phyloP scores from a whole-genome alignment of 2,113 vertebrate genomes.

The Synodontis membranacea region DNA sequence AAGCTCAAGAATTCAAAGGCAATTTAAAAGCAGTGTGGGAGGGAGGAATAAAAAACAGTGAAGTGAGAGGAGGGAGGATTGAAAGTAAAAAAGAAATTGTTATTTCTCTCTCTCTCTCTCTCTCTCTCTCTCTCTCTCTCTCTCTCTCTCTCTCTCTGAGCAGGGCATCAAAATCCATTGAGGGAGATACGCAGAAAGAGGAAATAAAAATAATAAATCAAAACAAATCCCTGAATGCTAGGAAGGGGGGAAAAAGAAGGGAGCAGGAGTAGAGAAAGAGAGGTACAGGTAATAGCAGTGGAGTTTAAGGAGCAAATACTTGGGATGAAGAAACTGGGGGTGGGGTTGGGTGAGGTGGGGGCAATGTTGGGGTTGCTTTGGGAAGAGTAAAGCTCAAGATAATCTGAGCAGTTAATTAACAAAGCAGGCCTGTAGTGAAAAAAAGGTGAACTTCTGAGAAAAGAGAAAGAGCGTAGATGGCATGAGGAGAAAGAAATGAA shows the following conservation, averaged over 20 bases:
- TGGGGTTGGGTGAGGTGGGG: slow-evolving; percentile 58
- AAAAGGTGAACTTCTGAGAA: slow-evolving; percentile 21
- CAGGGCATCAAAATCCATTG: slow-evolving; percentile 73
- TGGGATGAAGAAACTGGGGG: slow-evolving; percentile 61
- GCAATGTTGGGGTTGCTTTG: slow-evolving; percentile 66
- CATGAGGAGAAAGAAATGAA: not conserved
- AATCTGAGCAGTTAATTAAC: slow-evolving; percentile 80
- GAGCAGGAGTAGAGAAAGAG: slow-evolving; percentile 57
- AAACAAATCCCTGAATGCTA: slow-evolving; percentile 57
- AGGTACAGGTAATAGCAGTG: slow-evolving; percentile 60
- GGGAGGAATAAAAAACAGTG: slow-evolving; percentile 77
- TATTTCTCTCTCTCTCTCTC: slow-evolving; percentile 62
- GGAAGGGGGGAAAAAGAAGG: slow-evolving; percentile 57
- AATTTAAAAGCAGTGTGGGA: slow-evolving; percentile 84
- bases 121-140: slow-evolving; percentile 47
- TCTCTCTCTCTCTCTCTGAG: slow-evolving; percentile 50
- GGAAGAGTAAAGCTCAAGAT: slow-evolving; percentile 69
- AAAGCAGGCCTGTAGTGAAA: slow-evolving; percentile 53
- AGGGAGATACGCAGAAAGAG: slow-evolving; percentile 67
- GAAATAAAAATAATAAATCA: slow-evolving; percentile 55
- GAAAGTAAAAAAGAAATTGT: slow-evolving; percentile 76
- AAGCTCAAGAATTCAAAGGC: slow-evolving; percentile 81
- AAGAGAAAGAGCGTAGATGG: slow-evolving; percentile 42
- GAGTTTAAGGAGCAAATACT: slow-evolving; percentile 61
- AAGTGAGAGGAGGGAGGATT: slow-evolving; percentile 74